Conservation (phyloP, 2,113 vertebrate genomes). For the Myotis lucifugus region DNA sequence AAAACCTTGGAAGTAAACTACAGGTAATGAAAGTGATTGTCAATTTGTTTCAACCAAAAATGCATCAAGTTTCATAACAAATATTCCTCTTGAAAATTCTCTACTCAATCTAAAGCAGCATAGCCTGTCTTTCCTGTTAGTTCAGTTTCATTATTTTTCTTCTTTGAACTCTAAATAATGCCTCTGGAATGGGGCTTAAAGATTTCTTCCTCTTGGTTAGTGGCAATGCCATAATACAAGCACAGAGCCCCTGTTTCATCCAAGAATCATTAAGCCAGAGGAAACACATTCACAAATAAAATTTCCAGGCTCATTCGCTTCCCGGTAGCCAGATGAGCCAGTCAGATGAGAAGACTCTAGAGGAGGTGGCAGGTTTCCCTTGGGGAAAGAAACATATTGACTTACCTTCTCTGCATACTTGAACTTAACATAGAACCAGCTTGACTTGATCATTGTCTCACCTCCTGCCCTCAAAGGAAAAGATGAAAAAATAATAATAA, state of each 20-base stretch:
- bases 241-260: background rate
- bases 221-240: background rate
- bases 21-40: background rate
- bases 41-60: slow-evolving; percentile 20
- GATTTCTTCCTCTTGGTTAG: slow-evolving; percentile 2
- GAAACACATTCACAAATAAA: background rate
- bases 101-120: background rate
- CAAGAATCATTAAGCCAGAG: background rate
- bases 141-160: background rate
- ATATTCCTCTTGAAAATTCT: background rate
- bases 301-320: background rate
- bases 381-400: slow-evolving; percentile 45
- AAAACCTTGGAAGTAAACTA: background rate
- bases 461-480: slow-evolving; percentile 60
- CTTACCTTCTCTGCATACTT: slow-evolving; percentile 98
- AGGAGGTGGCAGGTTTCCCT: background rate
- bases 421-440: slow-evolving; percentile 99
- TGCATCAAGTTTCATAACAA: background rate
- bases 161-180: background rate
- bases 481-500: background rate
- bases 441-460: slow-evolving; percentile 97
- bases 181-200: background rate
- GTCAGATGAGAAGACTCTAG: background rate
- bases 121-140: background rate
- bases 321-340: background rate